Conservation (phyloP, 2,888 invertebrate genomes). For the Onchidella celtica region DNA sequence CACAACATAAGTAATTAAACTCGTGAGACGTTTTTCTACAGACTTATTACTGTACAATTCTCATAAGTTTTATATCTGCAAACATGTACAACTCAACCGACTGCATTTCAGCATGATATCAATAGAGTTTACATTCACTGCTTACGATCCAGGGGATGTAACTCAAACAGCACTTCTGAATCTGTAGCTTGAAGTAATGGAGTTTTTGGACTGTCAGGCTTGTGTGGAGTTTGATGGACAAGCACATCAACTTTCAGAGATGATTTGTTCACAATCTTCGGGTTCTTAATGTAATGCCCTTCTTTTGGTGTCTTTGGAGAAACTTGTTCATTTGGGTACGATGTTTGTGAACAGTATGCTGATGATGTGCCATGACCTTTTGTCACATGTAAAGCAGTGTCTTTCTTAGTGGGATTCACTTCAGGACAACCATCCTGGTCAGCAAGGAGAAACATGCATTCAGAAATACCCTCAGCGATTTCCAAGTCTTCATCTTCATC, state of each 20-base stretch:
- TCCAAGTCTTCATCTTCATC: not conserved
- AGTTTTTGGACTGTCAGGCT: slow-evolving; percentile 11
- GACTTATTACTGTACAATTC: too few species aligned
- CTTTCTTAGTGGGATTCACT: slow-evolving; percentile 5
- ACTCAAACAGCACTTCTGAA: slow-evolving; percentile 12
- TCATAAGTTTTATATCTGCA: too few species aligned
- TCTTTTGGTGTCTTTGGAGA: too few species aligned
- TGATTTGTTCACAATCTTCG: too few species aligned
- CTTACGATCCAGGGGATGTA: not conserved
- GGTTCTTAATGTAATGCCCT: too few species aligned
- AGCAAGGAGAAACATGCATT: not conserved
- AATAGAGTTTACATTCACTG: too few species aligned
- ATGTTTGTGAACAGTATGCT: not conserved
- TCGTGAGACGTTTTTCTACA: too few species aligned
- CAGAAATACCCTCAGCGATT: not conserved
- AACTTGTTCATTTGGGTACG: not conserved
- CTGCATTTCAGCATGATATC: too few species aligned
- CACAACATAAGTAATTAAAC: too few species aligned
- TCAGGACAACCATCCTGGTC: not conserved
- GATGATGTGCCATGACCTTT: not conserved
- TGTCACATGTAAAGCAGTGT: not conserved
- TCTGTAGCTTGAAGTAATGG: slow-evolving; percentile 6
- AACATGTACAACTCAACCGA: too few species aligned
- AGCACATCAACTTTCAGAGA: not conserved
- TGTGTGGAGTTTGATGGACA: not conserved